phyloP scores from a whole-genome alignment of 2,888 invertebrate species.

The Pilophorus perplexus region DNA sequence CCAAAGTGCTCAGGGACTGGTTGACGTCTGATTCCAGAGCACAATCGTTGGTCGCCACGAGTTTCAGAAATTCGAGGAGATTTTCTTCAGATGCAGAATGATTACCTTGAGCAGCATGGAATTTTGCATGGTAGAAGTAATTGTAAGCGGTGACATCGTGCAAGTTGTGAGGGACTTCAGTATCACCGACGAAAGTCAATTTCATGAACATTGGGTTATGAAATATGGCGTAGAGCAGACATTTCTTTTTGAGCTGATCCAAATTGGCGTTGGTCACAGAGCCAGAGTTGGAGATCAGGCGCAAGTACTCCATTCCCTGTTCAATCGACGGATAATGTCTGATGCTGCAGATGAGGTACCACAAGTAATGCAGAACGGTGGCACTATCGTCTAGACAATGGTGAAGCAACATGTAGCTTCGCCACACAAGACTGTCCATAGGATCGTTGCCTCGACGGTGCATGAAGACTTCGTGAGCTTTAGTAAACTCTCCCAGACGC shows the following conservation, averaged over 20 bases:
- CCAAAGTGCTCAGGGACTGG: slow-evolving; percentile 4
- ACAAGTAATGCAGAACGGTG: slow-evolving; percentile 21
- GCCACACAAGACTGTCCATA: slow-evolving; percentile 30
- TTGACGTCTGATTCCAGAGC: background rate
- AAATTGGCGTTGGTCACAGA: background rate
- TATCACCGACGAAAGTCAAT: slow-evolving; percentile 20
- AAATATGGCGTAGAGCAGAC: slow-evolving; percentile 12
- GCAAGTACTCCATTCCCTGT: slow-evolving; percentile 30
- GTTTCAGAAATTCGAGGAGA: slow-evolving; percentile 13
- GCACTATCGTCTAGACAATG: slow-evolving; percentile 26
- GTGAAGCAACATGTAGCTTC: slow-evolving; percentile 31
- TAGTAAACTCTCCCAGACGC: slow-evolving; percentile 24
- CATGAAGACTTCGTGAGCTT: slow-evolving; percentile 29
- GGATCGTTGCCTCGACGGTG: slow-evolving; percentile 25
- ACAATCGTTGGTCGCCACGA: background rate
- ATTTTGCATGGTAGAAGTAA: slow-evolving; percentile 20
- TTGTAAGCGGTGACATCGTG: slow-evolving; percentile 19
- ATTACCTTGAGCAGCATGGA: background rate
- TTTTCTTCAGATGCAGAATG: slow-evolving; percentile 5
- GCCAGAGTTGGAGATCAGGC: slow-evolving; percentile 2
- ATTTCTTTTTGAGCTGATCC: slow-evolving; percentile 14
- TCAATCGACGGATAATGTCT: slow-evolving; percentile 33
- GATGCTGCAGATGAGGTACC: slow-evolving; percentile 32
- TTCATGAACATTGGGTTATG: slow-evolving; percentile 18
- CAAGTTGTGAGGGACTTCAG: slow-evolving; percentile 23